These are phyloP conservation scores for Aphodius sticticus DNA, from an alignment of 2,888 invertebrate genomes.

Conservation along the genomic window DNA sequence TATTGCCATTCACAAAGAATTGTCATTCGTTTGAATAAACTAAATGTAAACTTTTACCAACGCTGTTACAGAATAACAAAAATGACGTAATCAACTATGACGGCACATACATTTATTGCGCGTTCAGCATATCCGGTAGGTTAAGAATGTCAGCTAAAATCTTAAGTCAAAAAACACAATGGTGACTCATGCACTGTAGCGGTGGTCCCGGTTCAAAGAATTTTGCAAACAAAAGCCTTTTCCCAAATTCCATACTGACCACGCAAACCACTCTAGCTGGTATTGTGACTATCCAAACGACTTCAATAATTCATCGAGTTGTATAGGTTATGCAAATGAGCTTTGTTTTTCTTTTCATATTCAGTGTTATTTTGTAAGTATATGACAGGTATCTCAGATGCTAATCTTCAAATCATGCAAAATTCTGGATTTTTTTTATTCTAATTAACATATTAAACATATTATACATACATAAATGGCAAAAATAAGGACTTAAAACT, in stretches of 20 bases:
- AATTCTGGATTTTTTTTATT: no score
- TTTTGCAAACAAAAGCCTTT: conserved; percentile 4
- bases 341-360: neutral
- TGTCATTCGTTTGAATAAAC: no score
- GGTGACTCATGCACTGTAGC: neutral
- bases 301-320: neutral
- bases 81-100: no score
- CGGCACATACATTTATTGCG: no score
- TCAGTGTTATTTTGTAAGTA: neutral
- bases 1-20: no score
- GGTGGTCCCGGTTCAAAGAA: neutral
- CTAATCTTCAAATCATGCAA: no score
- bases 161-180: neutral
- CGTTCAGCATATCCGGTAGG: neutral
- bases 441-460: no score
- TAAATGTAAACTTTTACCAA: no score
- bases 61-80: no score
- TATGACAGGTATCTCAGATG: neutral
- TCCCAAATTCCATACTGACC: neutral
- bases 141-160: neutral
- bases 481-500: neutral
- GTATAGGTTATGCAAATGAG: conserved; percentile 15
- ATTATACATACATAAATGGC: no score
- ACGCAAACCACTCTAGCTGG: neutral
- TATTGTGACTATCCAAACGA: neutral